Evolutionary conservation across 2,888 invertebrate genomes (phyloP).

Genomic region (Xanthorhoe spadicearia): DNA sequence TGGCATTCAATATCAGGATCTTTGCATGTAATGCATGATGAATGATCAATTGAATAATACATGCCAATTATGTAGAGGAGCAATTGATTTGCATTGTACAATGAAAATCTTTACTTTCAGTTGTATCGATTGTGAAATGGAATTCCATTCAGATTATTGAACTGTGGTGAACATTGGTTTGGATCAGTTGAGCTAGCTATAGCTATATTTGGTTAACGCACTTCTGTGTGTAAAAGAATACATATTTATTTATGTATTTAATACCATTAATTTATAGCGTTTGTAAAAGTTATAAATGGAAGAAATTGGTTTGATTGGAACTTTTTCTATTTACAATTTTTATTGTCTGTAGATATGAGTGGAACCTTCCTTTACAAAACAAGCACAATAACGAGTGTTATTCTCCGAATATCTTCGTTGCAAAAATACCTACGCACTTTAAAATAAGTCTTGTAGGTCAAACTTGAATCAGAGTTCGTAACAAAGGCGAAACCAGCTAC

Average conservation of each 20-base stretch:
- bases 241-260: too few species aligned
- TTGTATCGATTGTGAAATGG: conserved; percentile 9
- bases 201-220: too few species aligned
- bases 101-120: conserved; percentile 21
- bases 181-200: too few species aligned
- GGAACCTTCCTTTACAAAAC: neutral
- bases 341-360: too few species aligned
- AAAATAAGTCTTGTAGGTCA: conserved; percentile 18
- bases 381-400: neutral
- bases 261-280: too few species aligned
- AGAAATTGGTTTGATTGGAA: too few species aligned
- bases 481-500: conserved; percentile 16
- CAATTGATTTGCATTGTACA: conserved; percentile 22
- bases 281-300: too few species aligned
- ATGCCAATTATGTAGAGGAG: conserved; percentile 22
- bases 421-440: neutral
- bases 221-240: too few species aligned
- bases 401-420: neutral
- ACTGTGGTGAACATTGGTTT: too few species aligned
- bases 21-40: conserved; percentile 26
- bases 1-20: conserved; percentile 32
- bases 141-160: neutral
- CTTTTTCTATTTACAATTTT: too few species aligned
- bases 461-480: conserved; percentile 12
- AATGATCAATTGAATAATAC: conserved; percentile 29